Conservation (phyloP, 2,888 invertebrate genomes). For the Rhagonycha fulva region DNA sequence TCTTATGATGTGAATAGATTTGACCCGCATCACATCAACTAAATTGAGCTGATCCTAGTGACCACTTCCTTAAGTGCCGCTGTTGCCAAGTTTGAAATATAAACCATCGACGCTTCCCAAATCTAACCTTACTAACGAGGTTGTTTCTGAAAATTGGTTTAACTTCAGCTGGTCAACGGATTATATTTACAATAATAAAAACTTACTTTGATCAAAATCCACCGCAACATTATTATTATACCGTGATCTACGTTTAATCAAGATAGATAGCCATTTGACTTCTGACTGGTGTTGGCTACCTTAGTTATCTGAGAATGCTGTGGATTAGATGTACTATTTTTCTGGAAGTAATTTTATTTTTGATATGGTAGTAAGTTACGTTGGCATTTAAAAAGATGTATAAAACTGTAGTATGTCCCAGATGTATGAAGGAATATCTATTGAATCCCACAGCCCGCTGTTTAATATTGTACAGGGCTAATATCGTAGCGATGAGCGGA, state of each 20-base stretch:
- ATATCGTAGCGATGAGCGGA: slow-evolving; percentile 43
- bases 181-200: not conserved
- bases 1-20: not conserved
- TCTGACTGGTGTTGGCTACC: not conserved
- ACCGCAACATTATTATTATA: not conserved
- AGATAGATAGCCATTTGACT: not conserved
- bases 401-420: slow-evolving; percentile 23
- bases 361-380: not conserved
- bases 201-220: not conserved
- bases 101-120: not conserved
- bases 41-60: not conserved
- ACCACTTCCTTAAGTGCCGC: not conserved
- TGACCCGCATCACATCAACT: not conserved
- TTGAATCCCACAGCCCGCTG: slow-evolving; percentile 45
- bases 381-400: not conserved
- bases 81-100: not conserved
- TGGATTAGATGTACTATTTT: not conserved
- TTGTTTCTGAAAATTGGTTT: not conserved
- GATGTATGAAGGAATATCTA: slow-evolving; percentile 37
- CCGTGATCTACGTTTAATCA: not conserved
- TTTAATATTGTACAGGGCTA: slow-evolving; percentile 47
- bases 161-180: not conserved
- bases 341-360: not conserved
- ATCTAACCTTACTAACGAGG: not conserved
- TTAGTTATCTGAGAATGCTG: not conserved